Conservation (phyloP, 2,797 vertebrate species). For the Helicolenus hilgendorfi region DNA sequence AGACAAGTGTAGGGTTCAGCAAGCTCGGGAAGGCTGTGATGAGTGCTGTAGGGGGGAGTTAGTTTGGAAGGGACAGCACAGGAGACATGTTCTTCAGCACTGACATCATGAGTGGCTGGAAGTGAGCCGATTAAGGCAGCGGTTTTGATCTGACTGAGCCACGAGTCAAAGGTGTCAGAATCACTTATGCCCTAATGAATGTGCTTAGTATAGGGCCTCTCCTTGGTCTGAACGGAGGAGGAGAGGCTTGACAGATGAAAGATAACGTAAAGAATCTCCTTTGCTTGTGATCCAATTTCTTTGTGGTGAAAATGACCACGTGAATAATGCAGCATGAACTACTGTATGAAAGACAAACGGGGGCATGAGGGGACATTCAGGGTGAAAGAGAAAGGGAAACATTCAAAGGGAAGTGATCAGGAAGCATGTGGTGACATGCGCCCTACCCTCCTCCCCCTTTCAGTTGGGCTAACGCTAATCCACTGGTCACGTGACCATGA, state of each 20-base stretch:
- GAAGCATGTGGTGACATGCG: slow-evolving; percentile 78
- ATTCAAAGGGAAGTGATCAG: slow-evolving; percentile 80
- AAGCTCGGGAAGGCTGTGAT: neutral
- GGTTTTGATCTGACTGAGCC: slow-evolving; percentile 55
- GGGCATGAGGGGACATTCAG: neutral
- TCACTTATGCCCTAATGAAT: slow-evolving; percentile 28
- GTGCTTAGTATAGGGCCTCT: slow-evolving; percentile 12
- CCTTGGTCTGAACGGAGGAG: neutral
- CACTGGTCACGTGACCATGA: slow-evolving; percentile 82
- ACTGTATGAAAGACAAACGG: neutral
- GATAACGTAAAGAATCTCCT: neutral
- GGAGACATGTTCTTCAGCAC: slow-evolving; percentile 36
- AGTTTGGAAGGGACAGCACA: neutral
- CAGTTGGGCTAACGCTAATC: slow-evolving; percentile 85
- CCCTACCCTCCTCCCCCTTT: slow-evolving; percentile 74
- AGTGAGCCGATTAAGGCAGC: slow-evolving; percentile 42
- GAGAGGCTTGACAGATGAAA: neutral
- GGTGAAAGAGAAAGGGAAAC: slow-evolving; percentile 67
- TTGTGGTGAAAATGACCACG: neutral
- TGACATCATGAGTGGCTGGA: slow-evolving; percentile 51
- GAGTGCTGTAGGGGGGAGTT: neutral
- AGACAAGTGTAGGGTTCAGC: slow-evolving; percentile 30
- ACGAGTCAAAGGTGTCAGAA: slow-evolving; percentile 65
- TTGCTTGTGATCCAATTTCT: neutral
- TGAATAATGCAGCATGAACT: neutral